These are phyloP conservation scores for Kryptopterus vitreolus DNA, from an alignment of 2,797 vertebrate species.

Conservation along the genomic window DNA sequence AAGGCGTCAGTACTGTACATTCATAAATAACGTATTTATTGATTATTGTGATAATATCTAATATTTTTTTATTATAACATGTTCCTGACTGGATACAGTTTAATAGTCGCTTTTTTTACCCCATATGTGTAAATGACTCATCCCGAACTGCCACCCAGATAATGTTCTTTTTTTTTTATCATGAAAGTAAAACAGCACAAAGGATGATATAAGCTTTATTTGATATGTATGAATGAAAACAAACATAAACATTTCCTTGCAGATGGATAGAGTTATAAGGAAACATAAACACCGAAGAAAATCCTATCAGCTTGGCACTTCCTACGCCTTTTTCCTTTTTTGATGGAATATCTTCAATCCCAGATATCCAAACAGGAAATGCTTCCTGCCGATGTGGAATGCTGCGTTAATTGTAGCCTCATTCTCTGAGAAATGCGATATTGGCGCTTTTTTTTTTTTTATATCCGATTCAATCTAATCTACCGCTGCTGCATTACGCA, in stretches of 20 bases:
- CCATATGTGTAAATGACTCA: too few species aligned
- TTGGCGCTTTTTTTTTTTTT: not conserved
- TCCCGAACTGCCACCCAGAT: not conserved
- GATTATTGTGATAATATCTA: too few species aligned
- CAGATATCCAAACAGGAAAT: not conserved
- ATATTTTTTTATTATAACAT: too few species aligned
- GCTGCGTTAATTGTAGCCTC: not conserved
- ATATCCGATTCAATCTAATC: not conserved
- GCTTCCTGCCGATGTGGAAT: not conserved
- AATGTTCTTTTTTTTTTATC: not conserved
- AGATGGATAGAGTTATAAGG: constrained; percentile 5
- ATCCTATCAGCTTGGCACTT: not conserved
- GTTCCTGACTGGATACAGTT: too few species aligned
- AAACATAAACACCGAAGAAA: not conserved
- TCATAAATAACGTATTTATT: too few species aligned
- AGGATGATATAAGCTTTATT: not conserved
- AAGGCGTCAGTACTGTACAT: too few species aligned
- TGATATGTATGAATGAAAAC: not conserved
- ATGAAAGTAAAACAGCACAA: not conserved
- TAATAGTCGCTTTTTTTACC: too few species aligned
- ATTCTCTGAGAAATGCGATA: not conserved
- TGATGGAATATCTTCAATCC: not conserved
- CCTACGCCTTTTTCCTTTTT: constrained; percentile 11
- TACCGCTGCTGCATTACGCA: not conserved
- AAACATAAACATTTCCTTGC: not conserved